Evolutionary conservation across 2,888 invertebrate genomes (phyloP), one percentile per base, ranked within the genome.

Genomic region (Acrobeloides nanus): DNA sequence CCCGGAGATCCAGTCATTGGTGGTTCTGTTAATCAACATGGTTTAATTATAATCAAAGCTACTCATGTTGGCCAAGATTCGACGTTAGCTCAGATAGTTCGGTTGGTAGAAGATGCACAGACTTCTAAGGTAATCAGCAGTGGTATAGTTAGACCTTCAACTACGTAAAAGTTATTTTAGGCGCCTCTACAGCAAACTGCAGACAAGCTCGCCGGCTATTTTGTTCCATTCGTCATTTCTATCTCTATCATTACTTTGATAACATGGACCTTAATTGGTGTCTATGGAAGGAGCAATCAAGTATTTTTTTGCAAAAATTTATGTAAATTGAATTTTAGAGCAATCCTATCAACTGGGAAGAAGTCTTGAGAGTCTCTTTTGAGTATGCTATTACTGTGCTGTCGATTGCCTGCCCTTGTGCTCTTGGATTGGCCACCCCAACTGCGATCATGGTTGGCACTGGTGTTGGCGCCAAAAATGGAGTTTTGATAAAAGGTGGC

Each of bases 401-500:
- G 45, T 90, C 93, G 3, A 95, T 99, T 46, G 97, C 97, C 0
- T 99, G 97, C 71, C 97, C 97, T 0, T 99, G 97, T 76, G 89
- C 95, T 0, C 78, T 97, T 6, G 97, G 97, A 0, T 79, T 99
- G 67, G 97, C 97, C 48, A 99, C 97, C 3, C 97, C 97, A 31
- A 99, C 97, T 0, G 95, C 95, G 0, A 93, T 99, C 0, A 97
- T 99, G 97, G 97, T 99, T 10, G 81, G 81, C 32, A 81, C 81
- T 1, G 97, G 97, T 1, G 89, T 95, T 0, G 97, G 97, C 0
- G 97, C 97, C 0, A 77, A 82, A 7, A 86, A 90, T 73, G 97
- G 97, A 0, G 87, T 99, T 55, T 81, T 99, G 3, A 87, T 99
- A 48, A 99, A 99, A 76, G 95, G 97, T 0, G 97, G 97, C 0